A percentile compares a stretch with the other conserved stretches of the same genome.
Conservation (phyloP, 1,140 invertebrate species). For the Lepidurus apus region DNA sequence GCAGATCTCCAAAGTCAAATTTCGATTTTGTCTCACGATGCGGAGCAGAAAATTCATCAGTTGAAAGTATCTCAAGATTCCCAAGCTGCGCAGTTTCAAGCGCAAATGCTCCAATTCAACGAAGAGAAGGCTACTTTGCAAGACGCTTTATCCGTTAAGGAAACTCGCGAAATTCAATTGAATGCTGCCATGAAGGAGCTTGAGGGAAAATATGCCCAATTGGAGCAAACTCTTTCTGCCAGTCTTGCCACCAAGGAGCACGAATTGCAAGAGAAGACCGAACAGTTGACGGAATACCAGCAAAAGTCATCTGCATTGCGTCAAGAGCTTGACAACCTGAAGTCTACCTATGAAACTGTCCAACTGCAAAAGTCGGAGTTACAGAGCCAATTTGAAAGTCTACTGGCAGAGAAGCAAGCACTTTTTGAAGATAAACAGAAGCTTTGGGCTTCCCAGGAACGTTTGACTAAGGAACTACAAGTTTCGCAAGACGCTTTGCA, state of each 20-base stretch:
- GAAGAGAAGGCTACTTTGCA: background rate
- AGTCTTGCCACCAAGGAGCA: background rate
- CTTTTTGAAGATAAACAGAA: background rate
- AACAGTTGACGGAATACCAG: background rate
- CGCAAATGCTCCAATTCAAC: background rate
- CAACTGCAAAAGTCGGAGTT: background rate
- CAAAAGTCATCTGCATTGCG: background rate
- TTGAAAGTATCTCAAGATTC: background rate
- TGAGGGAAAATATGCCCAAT: background rate
- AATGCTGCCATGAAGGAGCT: background rate
- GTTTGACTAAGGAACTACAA: background rate
- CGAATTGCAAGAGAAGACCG: background rate
- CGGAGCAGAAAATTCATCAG: no score
- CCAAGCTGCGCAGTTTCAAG: background rate
- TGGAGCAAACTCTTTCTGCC: background rate
- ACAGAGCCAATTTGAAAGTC: background rate
- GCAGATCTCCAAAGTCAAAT: background rate
- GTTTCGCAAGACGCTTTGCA: background rate
- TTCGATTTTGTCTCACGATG: background rate
- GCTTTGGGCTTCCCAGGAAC: background rate
- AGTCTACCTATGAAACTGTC: background rate
- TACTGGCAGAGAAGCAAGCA: background rate
- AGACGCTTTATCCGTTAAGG: background rate
- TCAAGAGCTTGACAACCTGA: background rate
- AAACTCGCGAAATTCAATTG: background rate